A percentile compares a stretch with the other conserved stretches of the same genome.
phyloP scores from a whole-genome alignment of 2,888 invertebrate genomes.

The Auanema freiburgensis region DNA sequence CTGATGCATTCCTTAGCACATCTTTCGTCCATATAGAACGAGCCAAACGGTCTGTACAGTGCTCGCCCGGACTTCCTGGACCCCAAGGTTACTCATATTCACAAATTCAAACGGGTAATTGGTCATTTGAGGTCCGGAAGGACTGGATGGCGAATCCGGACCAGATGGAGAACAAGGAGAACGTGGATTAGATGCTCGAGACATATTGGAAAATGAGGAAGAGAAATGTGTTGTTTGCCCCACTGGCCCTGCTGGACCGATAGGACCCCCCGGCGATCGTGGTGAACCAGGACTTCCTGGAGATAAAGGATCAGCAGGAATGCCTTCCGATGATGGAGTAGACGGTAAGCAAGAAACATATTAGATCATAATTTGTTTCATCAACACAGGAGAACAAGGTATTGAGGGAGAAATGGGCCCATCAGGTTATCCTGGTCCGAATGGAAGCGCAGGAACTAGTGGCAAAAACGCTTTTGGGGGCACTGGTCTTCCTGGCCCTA shows the following conservation, averaged over 20 bases:
- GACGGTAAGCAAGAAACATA: conserved; percentile 38
- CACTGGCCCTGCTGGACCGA: conserved; percentile 41
- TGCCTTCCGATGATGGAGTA: conserved; percentile 40
- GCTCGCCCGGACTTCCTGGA: conserved; percentile 6
- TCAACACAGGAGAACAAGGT: background rate
- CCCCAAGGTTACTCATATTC: too few species aligned
- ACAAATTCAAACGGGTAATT: background rate
- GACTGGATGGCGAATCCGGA: conserved; percentile 23
- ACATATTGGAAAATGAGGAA: conserved; percentile 55
- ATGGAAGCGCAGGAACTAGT: too few species aligned
- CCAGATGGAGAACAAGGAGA: conserved; percentile 37
- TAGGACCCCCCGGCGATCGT: conserved; percentile 36
- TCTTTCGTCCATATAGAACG: too few species aligned
- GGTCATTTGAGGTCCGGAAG: conserved; percentile 15
- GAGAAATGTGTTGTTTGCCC: conserved; percentile 56
- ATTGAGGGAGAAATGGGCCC: background rate
- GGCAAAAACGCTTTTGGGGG: conserved; percentile 22
- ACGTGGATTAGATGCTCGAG: conserved; percentile 53
- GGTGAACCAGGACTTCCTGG: conserved; percentile 33
- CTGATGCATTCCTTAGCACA: too few species aligned
- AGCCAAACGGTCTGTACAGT: too few species aligned
- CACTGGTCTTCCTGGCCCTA: conserved; percentile 40
- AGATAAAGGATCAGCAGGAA: conserved; percentile 40
- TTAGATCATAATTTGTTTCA: too few species aligned
- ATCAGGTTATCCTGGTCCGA: background rate